Conservation (phyloP, 2,888 invertebrate species). For the Lycia hirtaria region DNA sequence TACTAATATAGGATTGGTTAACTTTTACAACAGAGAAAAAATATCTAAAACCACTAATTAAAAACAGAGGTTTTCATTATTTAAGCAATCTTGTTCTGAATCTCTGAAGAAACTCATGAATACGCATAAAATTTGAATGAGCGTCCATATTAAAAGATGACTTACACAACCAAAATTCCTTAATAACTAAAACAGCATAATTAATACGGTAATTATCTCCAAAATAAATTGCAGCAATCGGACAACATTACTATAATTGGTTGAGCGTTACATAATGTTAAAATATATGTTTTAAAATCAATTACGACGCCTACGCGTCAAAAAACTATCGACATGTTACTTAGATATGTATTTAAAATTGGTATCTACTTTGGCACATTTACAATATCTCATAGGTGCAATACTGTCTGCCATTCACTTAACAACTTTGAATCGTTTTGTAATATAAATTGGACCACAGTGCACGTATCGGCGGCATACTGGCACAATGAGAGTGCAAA, state of each 20-base stretch:
- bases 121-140: conserved; percentile 1
- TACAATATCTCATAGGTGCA: conserved; percentile 32
- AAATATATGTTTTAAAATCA: conserved; percentile 38
- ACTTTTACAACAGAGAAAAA: too few relatives aligned
- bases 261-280: conserved; percentile 33
- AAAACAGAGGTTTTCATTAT: too few relatives aligned
- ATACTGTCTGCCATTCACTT: conserved; percentile 39
- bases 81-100: conserved; percentile 9
- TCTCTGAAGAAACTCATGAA: background rate
- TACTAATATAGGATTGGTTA: too few relatives aligned
- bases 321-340: conserved; percentile 16
- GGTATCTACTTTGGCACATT: conserved; percentile 3
- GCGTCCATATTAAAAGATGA: conserved; percentile 7
- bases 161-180: conserved; percentile 29
- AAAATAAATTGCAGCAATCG: conserved; percentile 36
- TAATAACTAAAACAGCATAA: conserved; percentile 28
- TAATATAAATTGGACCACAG: conserved; percentile 37
- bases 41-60: too few relatives aligned
- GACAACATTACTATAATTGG: conserved; percentile 36
- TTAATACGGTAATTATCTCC: conserved; percentile 37
- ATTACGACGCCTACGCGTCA: conserved; percentile 38
- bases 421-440: conserved; percentile 34
- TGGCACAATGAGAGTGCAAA: conserved; percentile 30
- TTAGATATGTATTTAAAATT: conserved; percentile 16
- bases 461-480: conserved; percentile 29